phyloP scores from a whole-genome alignment of 2,113 vertebrate genomes.

The Syngnathus floridae region DNA sequence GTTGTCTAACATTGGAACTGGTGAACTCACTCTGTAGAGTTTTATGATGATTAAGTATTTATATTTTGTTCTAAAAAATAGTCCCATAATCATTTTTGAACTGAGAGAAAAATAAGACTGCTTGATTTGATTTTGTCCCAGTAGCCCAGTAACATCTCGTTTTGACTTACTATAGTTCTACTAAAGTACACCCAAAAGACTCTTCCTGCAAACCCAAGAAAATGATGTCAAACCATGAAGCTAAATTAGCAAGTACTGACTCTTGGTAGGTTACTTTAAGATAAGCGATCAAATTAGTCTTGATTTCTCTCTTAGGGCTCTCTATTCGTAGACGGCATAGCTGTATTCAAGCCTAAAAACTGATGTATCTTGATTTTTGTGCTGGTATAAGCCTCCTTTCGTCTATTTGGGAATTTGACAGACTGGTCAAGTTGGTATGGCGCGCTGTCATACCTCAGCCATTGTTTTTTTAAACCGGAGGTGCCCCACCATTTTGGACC shows the following conservation, averaged over 20 bases:
- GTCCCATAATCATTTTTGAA: conserved; percentile 41
- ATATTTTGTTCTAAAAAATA: conserved; percentile 64
- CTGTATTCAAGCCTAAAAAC: too few species aligned
- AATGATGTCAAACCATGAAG: conserved; percentile 8
- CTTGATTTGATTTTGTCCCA: conserved; percentile 17
- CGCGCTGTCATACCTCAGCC: too few species aligned
- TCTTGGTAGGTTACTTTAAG: neutral
- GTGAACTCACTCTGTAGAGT: conserved; percentile 42
- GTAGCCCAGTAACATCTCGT: conserved; percentile 16
- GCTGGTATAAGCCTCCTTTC: too few species aligned
- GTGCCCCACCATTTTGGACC: too few species aligned
- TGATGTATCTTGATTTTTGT: too few species aligned
- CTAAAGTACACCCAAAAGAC: conserved; percentile 1
- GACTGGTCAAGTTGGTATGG: too few species aligned
- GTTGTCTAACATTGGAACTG: conserved; percentile 33
- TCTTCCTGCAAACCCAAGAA: conserved; percentile 12
- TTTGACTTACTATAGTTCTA: conserved; percentile 15
- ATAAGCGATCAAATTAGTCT: neutral
- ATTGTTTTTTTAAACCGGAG: too few species aligned
- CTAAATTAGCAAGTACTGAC: neutral
- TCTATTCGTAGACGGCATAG: too few species aligned
- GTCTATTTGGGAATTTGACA: too few species aligned
- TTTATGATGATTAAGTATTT: conserved; percentile 65
- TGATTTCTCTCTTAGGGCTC: neutral
- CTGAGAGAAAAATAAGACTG: conserved; percentile 33